Evolutionary conservation across 2,113 vertebrate genomes (phyloP).

Genomic region (Anser cygnoides): DNA sequence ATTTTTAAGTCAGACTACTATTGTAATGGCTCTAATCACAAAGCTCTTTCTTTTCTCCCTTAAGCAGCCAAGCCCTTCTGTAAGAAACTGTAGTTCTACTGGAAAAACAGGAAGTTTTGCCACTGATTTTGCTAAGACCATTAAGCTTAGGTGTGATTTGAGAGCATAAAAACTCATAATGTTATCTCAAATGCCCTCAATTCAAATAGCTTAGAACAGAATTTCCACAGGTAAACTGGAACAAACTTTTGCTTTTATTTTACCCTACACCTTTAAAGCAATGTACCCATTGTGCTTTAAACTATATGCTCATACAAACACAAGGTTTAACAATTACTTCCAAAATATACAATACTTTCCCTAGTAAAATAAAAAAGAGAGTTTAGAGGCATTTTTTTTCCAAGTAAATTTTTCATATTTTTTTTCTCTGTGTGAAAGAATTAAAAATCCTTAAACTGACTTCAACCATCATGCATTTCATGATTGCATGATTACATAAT

Average conservation of each 20-base stretch:
- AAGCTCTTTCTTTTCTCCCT: not conserved
- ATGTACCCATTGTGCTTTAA: not conserved
- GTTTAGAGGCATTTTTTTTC: not conserved
- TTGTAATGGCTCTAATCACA: not conserved
- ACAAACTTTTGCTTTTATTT: not conserved
- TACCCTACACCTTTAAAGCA: not conserved
- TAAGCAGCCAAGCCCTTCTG: not conserved
- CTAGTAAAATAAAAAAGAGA: not conserved
- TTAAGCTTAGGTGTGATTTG: not conserved
- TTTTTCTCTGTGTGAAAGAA: not conserved
- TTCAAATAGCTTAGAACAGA: not conserved
- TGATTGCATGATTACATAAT: not conserved
- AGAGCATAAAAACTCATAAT: not conserved
- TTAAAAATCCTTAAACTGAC: not conserved
- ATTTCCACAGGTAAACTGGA: not conserved
- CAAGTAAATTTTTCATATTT: not conserved
- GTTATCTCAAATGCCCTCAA: not conserved
- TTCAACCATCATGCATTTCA: not conserved
- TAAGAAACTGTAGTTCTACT: not conserved
- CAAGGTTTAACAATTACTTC: not conserved
- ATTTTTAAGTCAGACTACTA: conserved; percentile 13
- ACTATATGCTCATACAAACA: not conserved
- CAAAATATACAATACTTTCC: not conserved
- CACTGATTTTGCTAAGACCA: not conserved
- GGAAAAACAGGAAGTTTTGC: not conserved